Evolutionary conservation across 2,113 vertebrate species (phyloP), one percentile per base, ranked within the genome.

Genomic region (Herpetotheres cachinnans): DNA sequence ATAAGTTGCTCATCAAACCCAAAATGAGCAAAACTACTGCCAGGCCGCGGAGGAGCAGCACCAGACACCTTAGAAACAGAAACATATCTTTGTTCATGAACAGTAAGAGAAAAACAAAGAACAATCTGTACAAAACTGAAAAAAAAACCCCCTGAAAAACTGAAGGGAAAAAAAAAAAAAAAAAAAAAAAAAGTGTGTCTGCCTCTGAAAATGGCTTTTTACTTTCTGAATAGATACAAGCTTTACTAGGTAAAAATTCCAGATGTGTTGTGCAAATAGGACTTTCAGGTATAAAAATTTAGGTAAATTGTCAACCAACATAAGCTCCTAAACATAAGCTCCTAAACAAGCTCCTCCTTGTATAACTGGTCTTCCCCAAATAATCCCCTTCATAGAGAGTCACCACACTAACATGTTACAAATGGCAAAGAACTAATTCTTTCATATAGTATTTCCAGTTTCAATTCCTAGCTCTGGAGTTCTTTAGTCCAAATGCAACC

Each of bases 11-110:
- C 99, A 94, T 99, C 99, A 94, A 99, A 99, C 38, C 98, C 98
- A 93, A 99, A 99, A 97, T 99, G 99, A 95, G 99, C 99, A 97
- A 99, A 99, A 97, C 99, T 99, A 88, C 99, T 99, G 62, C 97
- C 98, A 79, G 99, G 99, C 93, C 99, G 99, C 62, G 99, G 99
- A 91, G 99, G 99, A 73, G 99, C 99, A 80, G 99, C 99, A 72
- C 99, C 99, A 7, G 99, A 99, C 22, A 99, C 99, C 99, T 99
- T 99, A 96, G 77, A 90, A 78, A 97, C 40, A 97, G 58, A 98
- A 71, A 96, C 9, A 61, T 1, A 71, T 70, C 14, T 78, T 82
- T 50, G 46, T 46, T 85, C 13, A 27, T 7, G 9, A 94, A 61
- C 26, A 70, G 44, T 3, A 36, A 91, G 36, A 91, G 34, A 77